Conservation (phyloP, 1,140 invertebrate species). For the Caerostris darwini region DNA sequence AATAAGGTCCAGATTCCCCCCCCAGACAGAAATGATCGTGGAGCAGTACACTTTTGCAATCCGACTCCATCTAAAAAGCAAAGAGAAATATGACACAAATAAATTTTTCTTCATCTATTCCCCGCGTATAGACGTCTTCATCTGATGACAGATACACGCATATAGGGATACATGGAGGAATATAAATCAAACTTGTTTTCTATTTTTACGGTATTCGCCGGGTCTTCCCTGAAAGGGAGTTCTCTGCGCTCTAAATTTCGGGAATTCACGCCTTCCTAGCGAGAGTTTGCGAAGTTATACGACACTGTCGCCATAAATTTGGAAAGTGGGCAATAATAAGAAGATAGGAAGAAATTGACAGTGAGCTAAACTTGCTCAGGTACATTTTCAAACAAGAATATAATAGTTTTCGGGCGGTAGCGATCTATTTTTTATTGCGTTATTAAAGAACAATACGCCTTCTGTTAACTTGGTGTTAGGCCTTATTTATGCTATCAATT, state of each 20-base stretch:
- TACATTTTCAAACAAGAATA: slow-evolving; percentile 55
- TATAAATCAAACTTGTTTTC: slow-evolving; percentile 56
- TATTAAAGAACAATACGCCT: slow-evolving; percentile 57
- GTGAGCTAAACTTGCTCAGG: slow-evolving; percentile 43
- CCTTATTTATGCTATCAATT: slow-evolving; percentile 51
- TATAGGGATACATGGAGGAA: slow-evolving; percentile 39
- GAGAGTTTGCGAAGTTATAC: slow-evolving; percentile 64
- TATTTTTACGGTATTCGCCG: slow-evolving; percentile 37
- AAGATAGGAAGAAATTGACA: slow-evolving; percentile 60
- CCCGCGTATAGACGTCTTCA: slow-evolving; percentile 16
- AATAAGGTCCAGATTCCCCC: background rate
- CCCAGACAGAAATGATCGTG: background rate
- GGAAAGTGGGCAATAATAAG: slow-evolving; percentile 57
- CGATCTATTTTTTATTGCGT: slow-evolving; percentile 46
- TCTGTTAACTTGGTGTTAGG: slow-evolving; percentile 55
- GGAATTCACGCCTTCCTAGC: slow-evolving; percentile 60
- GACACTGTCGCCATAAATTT: slow-evolving; percentile 65
- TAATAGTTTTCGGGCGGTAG: slow-evolving; percentile 8
- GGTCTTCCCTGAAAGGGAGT: background rate
- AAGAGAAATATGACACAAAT: slow-evolving; percentile 30
- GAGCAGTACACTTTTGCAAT: slow-evolving; percentile 26
- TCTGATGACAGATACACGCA: slow-evolving; percentile 47
- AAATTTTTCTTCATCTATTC: slow-evolving; percentile 45
- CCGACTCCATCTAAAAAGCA: slow-evolving; percentile 17
- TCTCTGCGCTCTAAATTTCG: slow-evolving; percentile 51